Percentiles rank a stretch among this genome's conserved stretches.
Conservation (phyloP, 2,888 invertebrate species). For the Rhorus exstirpatorius region DNA sequence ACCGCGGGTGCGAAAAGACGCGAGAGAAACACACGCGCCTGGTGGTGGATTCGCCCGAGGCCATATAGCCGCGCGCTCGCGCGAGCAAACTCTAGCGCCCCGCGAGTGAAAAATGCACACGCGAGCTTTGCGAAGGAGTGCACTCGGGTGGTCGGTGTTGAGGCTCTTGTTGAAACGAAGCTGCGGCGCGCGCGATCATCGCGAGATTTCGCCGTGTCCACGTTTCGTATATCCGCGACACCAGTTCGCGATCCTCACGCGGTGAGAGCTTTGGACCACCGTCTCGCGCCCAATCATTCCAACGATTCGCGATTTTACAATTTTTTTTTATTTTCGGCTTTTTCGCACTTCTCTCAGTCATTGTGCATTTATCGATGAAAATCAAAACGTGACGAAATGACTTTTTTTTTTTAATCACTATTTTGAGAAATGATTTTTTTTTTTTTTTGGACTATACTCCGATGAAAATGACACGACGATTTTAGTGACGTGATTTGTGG, state of each 20-base stretch:
- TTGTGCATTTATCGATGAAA: too few species aligned
- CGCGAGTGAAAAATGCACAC: slow-evolving; percentile 49
- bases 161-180: not conserved
- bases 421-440: not conserved
- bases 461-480: not conserved
- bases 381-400: too few species aligned
- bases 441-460: not conserved
- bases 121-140: slow-evolving; percentile 19
- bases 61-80: too few species aligned
- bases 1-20: slow-evolving; percentile 24
- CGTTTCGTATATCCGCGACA: slow-evolving; percentile 1
- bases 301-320: slow-evolving; percentile 9
- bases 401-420: not conserved
- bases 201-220: slow-evolving; percentile 12
- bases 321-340: not conserved
- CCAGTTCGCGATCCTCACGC: slow-evolving; percentile 12
- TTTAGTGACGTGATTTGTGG: slow-evolving; percentile 15
- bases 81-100: slow-evolving; percentile 16
- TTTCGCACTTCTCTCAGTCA: too few species aligned
- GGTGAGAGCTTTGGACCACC: slow-evolving; percentile 17
- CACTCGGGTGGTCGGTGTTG: not conserved
- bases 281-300: slow-evolving; percentile 8
- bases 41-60: slow-evolving; percentile 29
- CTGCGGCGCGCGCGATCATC: not conserved
- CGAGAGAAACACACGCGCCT: slow-evolving; percentile 30